These are phyloP conservation scores for Paracanthobrama guichenoti DNA, from an alignment of 2,113 vertebrate genomes.

Conservation along the genomic window DNA sequence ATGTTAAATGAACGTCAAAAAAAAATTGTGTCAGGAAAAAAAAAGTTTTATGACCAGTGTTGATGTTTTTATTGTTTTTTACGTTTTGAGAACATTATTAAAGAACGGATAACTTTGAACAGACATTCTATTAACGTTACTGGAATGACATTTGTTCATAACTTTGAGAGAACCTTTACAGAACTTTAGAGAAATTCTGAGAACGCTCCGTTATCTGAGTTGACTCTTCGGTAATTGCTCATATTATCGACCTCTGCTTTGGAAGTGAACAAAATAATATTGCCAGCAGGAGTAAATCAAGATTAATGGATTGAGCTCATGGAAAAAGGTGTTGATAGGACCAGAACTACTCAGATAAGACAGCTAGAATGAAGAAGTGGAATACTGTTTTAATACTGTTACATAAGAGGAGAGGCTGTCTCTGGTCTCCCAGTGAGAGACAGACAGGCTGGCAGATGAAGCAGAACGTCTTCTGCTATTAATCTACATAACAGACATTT, in stretches of 20 bases:
- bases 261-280: background rate
- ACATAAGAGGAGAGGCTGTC: conserved; percentile 54
- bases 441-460: conserved; percentile 44
- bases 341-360: background rate
- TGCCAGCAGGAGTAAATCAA: background rate
- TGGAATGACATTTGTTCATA: too few relatives aligned
- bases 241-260: background rate
- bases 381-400: conserved; percentile 51
- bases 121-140: too few relatives aligned
- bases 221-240: background rate
- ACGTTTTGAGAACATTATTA: too few relatives aligned
- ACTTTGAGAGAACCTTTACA: too few relatives aligned
- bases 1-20: too few relatives aligned
- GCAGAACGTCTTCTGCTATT: conserved; percentile 19
- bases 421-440: conserved; percentile 53
- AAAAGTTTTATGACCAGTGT: too few relatives aligned
- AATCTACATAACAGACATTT: conserved; percentile 9
- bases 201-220: background rate
- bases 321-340: background rate
- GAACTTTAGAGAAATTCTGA: too few relatives aligned
- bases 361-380: background rate
- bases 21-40: too few relatives aligned
- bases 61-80: too few relatives aligned
- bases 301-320: background rate
- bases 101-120: too few relatives aligned